Percentiles rank a stretch among this genome's conserved stretches.
phyloP scores from a whole-genome alignment of 1,140 invertebrate genomes.

The Subanguina moxae region DNA sequence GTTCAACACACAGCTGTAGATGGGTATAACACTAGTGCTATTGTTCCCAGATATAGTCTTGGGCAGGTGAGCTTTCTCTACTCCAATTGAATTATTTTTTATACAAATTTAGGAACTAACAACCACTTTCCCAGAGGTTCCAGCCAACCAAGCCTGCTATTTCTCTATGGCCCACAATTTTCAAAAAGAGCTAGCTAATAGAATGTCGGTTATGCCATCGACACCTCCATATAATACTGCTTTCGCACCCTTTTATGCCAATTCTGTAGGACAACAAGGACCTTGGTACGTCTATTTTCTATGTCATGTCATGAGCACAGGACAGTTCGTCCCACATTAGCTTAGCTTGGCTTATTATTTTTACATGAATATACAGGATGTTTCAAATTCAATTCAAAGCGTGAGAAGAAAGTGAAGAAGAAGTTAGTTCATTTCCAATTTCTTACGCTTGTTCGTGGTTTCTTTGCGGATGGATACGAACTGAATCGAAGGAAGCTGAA shows the following conservation, averaged over 20 bases:
- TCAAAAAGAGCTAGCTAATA: not conserved
- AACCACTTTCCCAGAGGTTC: not conserved
- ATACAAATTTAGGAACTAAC: not conserved
- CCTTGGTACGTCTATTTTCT: too few species aligned
- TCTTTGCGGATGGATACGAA: too few species aligned
- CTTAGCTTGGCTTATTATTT: too few species aligned
- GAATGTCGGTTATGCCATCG: not conserved
- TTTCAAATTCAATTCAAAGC: too few species aligned
- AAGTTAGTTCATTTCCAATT: too few species aligned
- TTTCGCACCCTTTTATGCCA: not conserved
- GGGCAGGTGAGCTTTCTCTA: not conserved
- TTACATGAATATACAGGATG: too few species aligned
- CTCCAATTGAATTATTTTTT: not conserved
- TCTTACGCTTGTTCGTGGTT: not conserved
- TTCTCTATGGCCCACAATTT: not conserved
- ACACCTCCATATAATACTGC: not conserved
- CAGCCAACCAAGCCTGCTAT: not conserved
- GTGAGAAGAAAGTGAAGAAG: too few species aligned
- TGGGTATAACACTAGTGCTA: not conserved
- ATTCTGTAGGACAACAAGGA: not conserved
- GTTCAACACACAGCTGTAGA: not conserved
- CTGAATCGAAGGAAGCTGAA: too few species aligned
- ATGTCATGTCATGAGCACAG: too few species aligned
- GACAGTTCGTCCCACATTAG: too few species aligned
- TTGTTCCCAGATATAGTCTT: not conserved